Conservation (phyloP, 2,888 invertebrate genomes). For the Idaea biselata region DNA sequence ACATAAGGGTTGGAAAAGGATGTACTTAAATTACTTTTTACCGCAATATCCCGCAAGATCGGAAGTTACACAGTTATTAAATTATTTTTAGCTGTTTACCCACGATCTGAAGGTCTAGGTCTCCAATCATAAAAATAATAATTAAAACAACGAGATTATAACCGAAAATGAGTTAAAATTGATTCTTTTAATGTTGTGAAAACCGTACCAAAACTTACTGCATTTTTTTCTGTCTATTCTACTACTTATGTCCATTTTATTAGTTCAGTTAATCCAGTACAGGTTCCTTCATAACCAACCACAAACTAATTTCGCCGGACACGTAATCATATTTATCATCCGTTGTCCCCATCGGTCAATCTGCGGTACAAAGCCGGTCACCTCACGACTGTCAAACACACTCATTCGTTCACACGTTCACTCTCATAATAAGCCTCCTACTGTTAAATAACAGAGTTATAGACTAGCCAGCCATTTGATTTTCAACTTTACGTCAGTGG, state of each 20-base stretch:
- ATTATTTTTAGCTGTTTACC: too few relatives aligned
- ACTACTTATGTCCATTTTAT: not conserved
- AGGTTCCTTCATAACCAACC: constrained; percentile 14
- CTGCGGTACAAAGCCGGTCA: constrained; percentile 31
- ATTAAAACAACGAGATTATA: too few relatives aligned
- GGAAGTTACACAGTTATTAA: too few relatives aligned
- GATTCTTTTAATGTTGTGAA: too few relatives aligned
- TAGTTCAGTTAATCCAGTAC: constrained; percentile 10
- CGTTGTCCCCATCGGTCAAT: constrained; percentile 46
- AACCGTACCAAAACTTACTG: too few relatives aligned
- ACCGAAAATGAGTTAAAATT: too few relatives aligned
- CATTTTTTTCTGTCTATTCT: too few relatives aligned
- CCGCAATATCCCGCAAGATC: too few relatives aligned
- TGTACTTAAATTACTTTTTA: too few relatives aligned
- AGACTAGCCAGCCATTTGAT: constrained; percentile 4
- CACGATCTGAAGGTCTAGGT: too few relatives aligned
- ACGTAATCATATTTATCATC: constrained; percentile 39
- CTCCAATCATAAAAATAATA: too few relatives aligned
- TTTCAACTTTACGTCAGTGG: constrained; percentile 6
- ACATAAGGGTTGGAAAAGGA: too few relatives aligned
- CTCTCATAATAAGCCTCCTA: constrained; percentile 52
- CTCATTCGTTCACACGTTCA: constrained; percentile 45
- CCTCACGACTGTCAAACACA: constrained; percentile 45
- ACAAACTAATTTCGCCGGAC: constrained; percentile 24
- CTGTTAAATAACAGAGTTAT: constrained; percentile 25